phyloP scores from a whole-genome alignment of 1,140 invertebrate genomes.

The Heterodera carotae region DNA sequence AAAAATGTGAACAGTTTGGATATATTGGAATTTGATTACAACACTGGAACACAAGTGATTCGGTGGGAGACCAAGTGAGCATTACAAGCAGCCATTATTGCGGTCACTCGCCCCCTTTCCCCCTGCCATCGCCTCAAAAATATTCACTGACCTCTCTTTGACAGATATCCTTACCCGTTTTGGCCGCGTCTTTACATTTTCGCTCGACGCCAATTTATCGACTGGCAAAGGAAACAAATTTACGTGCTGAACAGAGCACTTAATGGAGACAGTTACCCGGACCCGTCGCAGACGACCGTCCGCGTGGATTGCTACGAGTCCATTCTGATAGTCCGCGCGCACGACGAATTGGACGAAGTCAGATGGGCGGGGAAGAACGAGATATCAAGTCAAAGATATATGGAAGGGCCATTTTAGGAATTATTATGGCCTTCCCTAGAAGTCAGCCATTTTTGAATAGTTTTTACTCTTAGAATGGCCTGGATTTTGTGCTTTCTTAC shows the following conservation, averaged over 20 bases:
- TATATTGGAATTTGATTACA: constrained; percentile 44
- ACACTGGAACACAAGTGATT: constrained; percentile 34
- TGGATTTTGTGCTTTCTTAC: constrained; percentile 70
- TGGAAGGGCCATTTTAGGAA: too few relatives aligned
- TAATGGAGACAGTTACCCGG: constrained; percentile 31
- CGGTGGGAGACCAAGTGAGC: constrained; percentile 20
- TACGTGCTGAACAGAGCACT: constrained; percentile 45
- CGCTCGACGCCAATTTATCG: constrained; percentile 40
- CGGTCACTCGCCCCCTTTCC: too few relatives aligned
- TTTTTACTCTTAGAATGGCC: constrained; percentile 67
- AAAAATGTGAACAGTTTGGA: constrained; percentile 56
- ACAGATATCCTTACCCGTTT: constrained; percentile 59
- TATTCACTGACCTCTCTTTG: constrained; percentile 36
- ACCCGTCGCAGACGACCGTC: constrained; percentile 38
- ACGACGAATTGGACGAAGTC: constrained; percentile 49
- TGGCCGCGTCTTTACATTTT: constrained; percentile 52
- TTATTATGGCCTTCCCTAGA: too few relatives aligned
- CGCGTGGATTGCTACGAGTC: constrained; percentile 58
- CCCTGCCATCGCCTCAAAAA: too few relatives aligned
- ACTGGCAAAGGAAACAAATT: constrained; percentile 45
- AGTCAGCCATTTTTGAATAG: not conserved
- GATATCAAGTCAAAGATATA: too few relatives aligned
- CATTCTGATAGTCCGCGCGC: constrained; percentile 51
- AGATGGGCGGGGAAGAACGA: too few relatives aligned
- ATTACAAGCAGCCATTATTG: not conserved